These are phyloP conservation scores for Rachycentron canadum DNA, from an alignment of 2,797 vertebrate species.

Conservation along the genomic window DNA sequence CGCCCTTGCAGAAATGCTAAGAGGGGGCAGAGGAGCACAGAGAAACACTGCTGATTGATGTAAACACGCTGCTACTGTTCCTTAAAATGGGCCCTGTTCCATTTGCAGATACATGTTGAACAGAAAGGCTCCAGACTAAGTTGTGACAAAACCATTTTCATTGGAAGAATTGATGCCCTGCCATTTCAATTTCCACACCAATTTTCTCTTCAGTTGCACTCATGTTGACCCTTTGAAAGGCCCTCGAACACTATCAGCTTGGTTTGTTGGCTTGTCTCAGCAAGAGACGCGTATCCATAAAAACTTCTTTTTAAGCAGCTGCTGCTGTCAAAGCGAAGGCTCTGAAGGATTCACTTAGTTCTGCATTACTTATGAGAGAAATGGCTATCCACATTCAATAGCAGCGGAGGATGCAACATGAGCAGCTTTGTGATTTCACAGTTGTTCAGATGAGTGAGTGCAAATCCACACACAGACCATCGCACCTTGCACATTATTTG, in stretches of 20 bases:
- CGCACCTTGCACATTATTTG: slow-evolving; percentile 28
- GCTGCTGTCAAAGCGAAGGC: slow-evolving; percentile 33
- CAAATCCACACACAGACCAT: slow-evolving; percentile 39
- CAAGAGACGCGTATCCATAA: slow-evolving; percentile 5
- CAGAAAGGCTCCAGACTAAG: not conserved
- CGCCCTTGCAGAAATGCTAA: slow-evolving; percentile 59
- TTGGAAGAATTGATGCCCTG: slow-evolving; percentile 12
- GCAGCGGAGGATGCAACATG: slow-evolving; percentile 14
- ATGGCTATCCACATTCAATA: slow-evolving; percentile 20
- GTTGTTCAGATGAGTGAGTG: slow-evolving; percentile 47
- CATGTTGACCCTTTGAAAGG: slow-evolving; percentile 44
- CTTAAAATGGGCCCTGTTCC: slow-evolving; percentile 24
- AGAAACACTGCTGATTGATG: slow-evolving; percentile 33
- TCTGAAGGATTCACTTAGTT: slow-evolving; percentile 49
- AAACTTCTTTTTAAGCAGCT: slow-evolving; percentile 44
- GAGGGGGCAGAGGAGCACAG: slow-evolving; percentile 36
- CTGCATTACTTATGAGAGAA: slow-evolving; percentile 43
- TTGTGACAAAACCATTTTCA: slow-evolving; percentile 11
- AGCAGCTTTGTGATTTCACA: slow-evolving; percentile 60
- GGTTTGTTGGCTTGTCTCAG: slow-evolving; percentile 22
- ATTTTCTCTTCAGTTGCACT: slow-evolving; percentile 9
- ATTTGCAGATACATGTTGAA: slow-evolving; percentile 48
- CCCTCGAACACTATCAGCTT: slow-evolving; percentile 17
- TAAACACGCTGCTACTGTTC: slow-evolving; percentile 40
- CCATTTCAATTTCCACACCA: slow-evolving; percentile 22